phyloP scores from a whole-genome alignment of 2,888 invertebrate genomes.

The Cantharis rustica region DNA sequence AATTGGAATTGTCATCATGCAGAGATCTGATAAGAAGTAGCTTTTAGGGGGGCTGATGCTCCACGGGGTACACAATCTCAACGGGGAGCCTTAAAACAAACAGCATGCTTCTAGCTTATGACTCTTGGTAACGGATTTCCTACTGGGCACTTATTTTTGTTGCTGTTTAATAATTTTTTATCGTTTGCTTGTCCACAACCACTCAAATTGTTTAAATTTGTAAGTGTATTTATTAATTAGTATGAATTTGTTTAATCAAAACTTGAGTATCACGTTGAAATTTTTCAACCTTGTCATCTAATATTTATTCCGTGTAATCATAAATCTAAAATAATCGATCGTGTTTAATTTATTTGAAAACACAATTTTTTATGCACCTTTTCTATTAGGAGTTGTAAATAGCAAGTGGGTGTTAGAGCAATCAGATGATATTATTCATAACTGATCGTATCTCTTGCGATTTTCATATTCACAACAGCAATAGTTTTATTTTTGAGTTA shows the following conservation, averaged over 20 bases:
- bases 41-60: conserved; percentile 49
- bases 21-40: conserved; percentile 57
- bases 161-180: conserved; percentile 8
- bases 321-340: not conserved
- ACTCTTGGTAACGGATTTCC: conserved; percentile 52
- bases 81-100: conserved; percentile 55
- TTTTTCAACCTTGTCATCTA: not conserved
- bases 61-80: conserved; percentile 45
- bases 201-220: not conserved
- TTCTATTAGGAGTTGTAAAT: not conserved
- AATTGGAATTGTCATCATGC: conserved; percentile 57
- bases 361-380: not conserved
- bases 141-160: conserved; percentile 47
- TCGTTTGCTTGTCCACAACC: conserved; percentile 1
- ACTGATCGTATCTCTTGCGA: conserved; percentile 7
- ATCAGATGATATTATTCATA: not conserved
- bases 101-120: conserved; percentile 53
- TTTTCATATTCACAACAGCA: not conserved
- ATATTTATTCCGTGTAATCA: not conserved
- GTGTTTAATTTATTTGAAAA: not conserved
- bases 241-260: not conserved
- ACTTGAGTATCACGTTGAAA: not conserved
- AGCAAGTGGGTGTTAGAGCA: not conserved
- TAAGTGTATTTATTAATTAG: conserved; percentile 1
- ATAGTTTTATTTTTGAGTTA: not conserved